A percentile compares a stretch with the other conserved stretches of the same genome.
phyloP scores from a whole-genome alignment of 2,113 vertebrate genomes.

The Heliornis fulica region DNA sequence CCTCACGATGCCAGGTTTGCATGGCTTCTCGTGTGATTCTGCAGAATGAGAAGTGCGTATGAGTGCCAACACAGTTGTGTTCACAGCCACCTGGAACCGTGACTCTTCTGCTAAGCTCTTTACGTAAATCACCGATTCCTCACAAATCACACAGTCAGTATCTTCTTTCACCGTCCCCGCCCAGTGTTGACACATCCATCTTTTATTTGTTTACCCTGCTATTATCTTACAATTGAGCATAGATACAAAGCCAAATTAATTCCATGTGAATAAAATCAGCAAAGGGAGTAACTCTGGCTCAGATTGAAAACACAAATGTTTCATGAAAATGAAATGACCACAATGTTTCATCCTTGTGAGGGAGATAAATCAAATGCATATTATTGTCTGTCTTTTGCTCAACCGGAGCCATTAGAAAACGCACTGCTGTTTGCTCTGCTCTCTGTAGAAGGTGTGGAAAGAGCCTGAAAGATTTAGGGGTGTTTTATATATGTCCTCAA shows the following conservation, averaged over 20 bases:
- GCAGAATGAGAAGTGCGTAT: background rate
- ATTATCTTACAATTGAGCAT: background rate
- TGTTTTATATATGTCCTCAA: background rate
- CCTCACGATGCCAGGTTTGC: constrained; percentile 33
- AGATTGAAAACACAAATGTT: background rate
- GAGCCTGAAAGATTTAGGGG: background rate
- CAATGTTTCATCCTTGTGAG: background rate
- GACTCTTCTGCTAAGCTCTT: background rate
- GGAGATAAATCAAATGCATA: background rate
- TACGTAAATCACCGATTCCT: background rate
- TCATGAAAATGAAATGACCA: background rate
- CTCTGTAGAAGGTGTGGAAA: background rate
- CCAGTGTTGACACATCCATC: background rate
- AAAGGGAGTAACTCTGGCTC: background rate
- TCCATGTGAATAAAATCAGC: background rate
- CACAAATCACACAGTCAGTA: background rate
- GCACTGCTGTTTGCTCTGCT: background rate
- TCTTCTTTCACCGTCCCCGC: background rate
- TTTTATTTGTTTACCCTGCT: background rate
- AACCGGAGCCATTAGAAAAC: background rate
- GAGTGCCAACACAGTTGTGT: background rate
- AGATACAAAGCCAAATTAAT: background rate
- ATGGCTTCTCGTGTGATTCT: constrained; percentile 18
- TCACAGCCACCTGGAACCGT: background rate
- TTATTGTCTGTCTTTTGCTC: background rate